Evolutionary conservation across 2,888 invertebrate species (phyloP).

Genomic region (Craniophora ligustri): DNA sequence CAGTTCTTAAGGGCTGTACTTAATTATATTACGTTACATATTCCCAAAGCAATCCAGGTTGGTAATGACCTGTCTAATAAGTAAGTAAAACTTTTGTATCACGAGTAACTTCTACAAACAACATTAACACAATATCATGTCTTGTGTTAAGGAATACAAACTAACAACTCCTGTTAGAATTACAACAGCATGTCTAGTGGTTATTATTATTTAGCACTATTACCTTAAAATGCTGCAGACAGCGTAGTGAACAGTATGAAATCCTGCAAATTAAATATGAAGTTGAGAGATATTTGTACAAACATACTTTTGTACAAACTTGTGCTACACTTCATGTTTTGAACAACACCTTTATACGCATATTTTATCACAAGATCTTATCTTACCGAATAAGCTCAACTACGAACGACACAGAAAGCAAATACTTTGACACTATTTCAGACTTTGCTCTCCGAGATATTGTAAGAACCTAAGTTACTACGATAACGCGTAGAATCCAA

Average conservation of each 20-base stretch:
- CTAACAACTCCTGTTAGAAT: no score
- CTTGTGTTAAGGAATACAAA: no score
- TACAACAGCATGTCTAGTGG: not conserved
- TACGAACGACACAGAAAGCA: slow-evolving; percentile 11
- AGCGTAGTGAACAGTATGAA: not conserved
- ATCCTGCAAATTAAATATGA: not conserved
- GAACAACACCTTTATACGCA: not conserved
- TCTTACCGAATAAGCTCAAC: slow-evolving; percentile 5
- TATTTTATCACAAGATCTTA: slow-evolving; percentile 8
- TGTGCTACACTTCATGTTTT: not conserved
- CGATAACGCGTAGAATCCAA: no score
- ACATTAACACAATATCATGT: no score
- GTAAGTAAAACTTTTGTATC: not conserved
- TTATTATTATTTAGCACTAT: not conserved
- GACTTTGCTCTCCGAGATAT: slow-evolving; percentile 2
- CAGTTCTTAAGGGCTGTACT: slow-evolving; percentile 30
- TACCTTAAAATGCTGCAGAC: not conserved
- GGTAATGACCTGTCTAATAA: slow-evolving; percentile 10
- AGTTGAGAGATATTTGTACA: no score
- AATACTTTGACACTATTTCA: slow-evolving; percentile 13
- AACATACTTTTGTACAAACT: no score
- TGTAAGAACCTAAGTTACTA: no score
- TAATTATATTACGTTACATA: slow-evolving; percentile 20
- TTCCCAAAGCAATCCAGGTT: slow-evolving; percentile 20
- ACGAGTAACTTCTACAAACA: not conserved